Conservation (phyloP, 2,888 invertebrate species). For the Acanthoscelides obtectus region DNA sequence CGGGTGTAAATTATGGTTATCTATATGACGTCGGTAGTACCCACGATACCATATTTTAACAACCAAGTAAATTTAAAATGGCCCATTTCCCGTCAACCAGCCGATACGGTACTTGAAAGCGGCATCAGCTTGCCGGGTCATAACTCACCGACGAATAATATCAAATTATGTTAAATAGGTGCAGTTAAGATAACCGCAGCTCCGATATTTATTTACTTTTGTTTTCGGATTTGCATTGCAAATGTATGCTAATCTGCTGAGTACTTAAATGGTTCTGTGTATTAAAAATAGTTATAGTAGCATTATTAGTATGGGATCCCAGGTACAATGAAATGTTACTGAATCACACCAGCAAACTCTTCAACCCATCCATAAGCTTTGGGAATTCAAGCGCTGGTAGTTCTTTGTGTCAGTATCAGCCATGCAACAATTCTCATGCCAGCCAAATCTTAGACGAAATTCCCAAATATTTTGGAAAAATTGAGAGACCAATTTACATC, state of each 20-base stretch:
- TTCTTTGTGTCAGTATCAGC: too few relatives aligned
- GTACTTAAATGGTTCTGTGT: not conserved
- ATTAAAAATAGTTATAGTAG: constrained; percentile 5
- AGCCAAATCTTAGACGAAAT: too few relatives aligned
- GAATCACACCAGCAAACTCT: too few relatives aligned
- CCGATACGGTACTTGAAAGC: not conserved
- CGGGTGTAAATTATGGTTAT: not conserved
- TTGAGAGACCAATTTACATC: too few relatives aligned
- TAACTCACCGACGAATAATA: constrained; percentile 1
- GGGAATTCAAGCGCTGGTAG: too few relatives aligned
- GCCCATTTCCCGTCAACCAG: not conserved
- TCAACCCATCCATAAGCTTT: too few relatives aligned
- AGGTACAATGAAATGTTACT: too few relatives aligned
- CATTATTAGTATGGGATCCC: too few relatives aligned
- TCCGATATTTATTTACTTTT: constrained; percentile 22
- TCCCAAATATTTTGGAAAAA: too few relatives aligned
- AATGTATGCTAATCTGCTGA: constrained; percentile 22
- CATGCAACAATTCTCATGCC: too few relatives aligned
- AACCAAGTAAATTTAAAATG: not conserved
- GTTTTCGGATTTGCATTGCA: constrained; percentile 17
- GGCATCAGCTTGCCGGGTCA: not conserved
- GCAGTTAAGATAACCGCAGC: constrained; percentile 18
- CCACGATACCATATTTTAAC: not conserved
- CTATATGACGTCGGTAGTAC: not conserved
- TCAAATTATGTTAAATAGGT: constrained; percentile 10